Percentiles rank a stretch among this genome's conserved stretches.
These are phyloP conservation scores for Brachyhypopomus gauderio DNA, from an alignment of 2,113 vertebrate species.

Conservation along the genomic window DNA sequence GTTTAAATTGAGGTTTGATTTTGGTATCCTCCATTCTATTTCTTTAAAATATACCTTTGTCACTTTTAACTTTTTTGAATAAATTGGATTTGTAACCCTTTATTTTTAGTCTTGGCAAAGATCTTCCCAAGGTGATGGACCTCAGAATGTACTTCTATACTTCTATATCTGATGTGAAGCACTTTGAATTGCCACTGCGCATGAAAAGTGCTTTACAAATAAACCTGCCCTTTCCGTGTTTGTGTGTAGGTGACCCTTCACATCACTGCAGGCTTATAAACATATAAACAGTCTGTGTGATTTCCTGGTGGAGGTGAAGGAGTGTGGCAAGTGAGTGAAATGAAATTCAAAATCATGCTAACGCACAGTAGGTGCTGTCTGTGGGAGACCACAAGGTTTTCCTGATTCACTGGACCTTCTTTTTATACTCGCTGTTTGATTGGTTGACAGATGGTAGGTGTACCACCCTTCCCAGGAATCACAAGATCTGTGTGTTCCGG, in stretches of 20 bases:
- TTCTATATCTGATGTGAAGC: too few relatives aligned
- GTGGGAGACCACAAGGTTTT: too few relatives aligned
- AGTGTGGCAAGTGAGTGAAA: slow-evolving; percentile 80
- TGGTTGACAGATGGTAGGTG: slow-evolving; percentile 82
- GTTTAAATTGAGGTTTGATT: too few relatives aligned
- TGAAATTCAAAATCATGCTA: neutral
- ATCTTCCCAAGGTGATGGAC: too few relatives aligned
- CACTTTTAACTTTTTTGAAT: too few relatives aligned
- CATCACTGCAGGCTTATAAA: slow-evolving; percentile 87
- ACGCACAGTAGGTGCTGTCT: neutral
- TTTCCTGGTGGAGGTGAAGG: slow-evolving; percentile 84
- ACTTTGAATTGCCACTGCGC: too few relatives aligned
- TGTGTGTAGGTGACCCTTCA: slow-evolving; percentile 80
- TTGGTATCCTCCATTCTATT: too few relatives aligned
- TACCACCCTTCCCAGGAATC: slow-evolving; percentile 82
- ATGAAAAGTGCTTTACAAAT: too few relatives aligned
- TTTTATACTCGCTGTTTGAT: slow-evolving; percentile 24
- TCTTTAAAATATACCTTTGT: too few relatives aligned
- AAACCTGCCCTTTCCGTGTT: slow-evolving; percentile 12
- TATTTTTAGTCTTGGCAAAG: too few relatives aligned
- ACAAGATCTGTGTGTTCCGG: slow-evolving; percentile 82
- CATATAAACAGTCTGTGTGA: slow-evolving; percentile 81
- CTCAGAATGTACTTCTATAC: too few relatives aligned
- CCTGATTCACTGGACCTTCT: neutral
- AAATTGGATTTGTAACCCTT: too few relatives aligned